Conservation (phyloP, 2,797 vertebrate genomes). For the Alexandromys oeconomus region DNA sequence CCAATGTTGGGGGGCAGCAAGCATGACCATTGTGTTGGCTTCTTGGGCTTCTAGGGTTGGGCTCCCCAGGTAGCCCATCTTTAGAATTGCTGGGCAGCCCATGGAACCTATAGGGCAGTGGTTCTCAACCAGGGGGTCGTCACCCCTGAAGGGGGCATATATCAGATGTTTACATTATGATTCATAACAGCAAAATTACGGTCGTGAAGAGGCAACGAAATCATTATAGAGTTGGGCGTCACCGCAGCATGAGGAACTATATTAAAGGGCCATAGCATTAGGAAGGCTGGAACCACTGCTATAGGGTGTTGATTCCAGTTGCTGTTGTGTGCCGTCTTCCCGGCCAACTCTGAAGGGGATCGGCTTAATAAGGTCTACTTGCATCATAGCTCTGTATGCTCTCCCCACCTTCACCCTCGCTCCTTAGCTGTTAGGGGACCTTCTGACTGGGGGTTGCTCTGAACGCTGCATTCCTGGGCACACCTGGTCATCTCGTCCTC, state of each 20-base stretch:
- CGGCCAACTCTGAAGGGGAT: not conserved
- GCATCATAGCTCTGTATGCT: not conserved
- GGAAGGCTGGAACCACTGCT: not conserved
- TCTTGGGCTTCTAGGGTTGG: not conserved
- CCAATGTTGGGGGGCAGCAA: not conserved
- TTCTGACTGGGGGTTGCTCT: not conserved
- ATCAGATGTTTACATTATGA: not conserved
- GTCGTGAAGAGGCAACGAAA: too few species aligned
- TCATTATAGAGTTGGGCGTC: not conserved
- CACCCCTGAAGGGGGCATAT: not conserved
- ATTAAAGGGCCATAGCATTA: too few species aligned
- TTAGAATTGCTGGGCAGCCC: not conserved
- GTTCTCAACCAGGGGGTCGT: not conserved
- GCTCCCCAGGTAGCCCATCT: not conserved
- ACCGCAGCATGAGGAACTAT: not conserved
- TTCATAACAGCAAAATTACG: not conserved
- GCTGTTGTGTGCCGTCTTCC: not conserved
- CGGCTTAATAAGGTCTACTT: not conserved
- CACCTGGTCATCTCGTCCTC: not conserved
- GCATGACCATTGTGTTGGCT: not conserved
- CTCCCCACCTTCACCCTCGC: fast-evolving
- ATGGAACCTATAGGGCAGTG: not conserved
- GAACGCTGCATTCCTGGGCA: not conserved
- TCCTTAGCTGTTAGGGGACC: not conserved
- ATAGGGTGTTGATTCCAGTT: too few species aligned